Evolutionary conservation across 30 jellyfish, hydroid and myxozoan genomes (phyloP).

Genomic region (Catostylus mosaicus): DNA sequence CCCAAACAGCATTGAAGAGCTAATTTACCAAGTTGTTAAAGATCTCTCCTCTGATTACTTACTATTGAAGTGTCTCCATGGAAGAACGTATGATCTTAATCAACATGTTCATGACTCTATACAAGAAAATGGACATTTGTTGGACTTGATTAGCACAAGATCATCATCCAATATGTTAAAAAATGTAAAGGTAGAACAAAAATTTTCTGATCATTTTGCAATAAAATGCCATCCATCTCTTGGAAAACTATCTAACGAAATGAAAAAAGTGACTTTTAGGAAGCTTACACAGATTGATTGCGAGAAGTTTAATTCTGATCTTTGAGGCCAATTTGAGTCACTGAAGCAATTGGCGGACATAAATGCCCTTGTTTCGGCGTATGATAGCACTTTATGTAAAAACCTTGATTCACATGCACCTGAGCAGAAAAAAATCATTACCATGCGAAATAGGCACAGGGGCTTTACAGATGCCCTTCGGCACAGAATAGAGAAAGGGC

Average conservation of each 20-base stretch:
- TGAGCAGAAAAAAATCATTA: conserved; percentile 23
- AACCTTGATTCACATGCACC: conserved; percentile 63
- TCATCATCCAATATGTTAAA: conserved; percentile 26
- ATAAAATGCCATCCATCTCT: conserved; percentile 38
- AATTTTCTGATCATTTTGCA: conserved; percentile 54
- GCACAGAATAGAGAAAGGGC: too few species aligned
- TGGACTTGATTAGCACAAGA: conserved; percentile 62
- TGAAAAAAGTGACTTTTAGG: conserved; percentile 41
- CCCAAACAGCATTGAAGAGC: not conserved
- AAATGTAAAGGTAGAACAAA: conserved; percentile 16
- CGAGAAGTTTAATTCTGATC: conserved; percentile 29
- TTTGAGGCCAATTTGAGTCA: conserved; percentile 3
- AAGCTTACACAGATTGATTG: conserved; percentile 57
- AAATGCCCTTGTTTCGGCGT: conserved; percentile 30
- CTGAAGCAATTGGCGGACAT: conserved; percentile 16
- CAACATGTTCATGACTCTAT: conserved; percentile 55
- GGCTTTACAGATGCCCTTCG: too few species aligned
- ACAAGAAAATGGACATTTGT: conserved; percentile 39
- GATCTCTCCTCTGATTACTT: not conserved
- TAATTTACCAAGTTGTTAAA: not conserved
- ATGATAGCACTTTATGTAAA: conserved; percentile 39
- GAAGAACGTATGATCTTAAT: too few species aligned
- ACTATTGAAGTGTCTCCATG: not conserved
- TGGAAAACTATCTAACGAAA: conserved; percentile 23
- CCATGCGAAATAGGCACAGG: conserved; percentile 30